Conservation (phyloP, 1,140 invertebrate species). For the Papilio helenus region DNA sequence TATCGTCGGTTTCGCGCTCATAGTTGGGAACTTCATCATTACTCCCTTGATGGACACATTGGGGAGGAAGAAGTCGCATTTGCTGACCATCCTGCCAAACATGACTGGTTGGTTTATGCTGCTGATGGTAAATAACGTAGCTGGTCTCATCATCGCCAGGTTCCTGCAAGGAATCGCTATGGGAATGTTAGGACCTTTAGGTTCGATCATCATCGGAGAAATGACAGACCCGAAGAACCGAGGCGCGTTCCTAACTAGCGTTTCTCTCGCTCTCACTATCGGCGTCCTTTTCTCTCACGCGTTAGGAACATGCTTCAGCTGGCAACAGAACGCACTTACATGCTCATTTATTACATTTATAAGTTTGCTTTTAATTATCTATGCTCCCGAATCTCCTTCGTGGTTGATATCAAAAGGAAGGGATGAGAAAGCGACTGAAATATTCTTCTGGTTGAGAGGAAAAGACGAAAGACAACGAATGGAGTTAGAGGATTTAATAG, state of each 20-base stretch:
- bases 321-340: conserved; percentile 70
- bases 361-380: conserved; percentile 67
- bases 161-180: conserved; percentile 75
- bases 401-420: conserved; percentile 74
- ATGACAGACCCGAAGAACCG: conserved; percentile 75
- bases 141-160: conserved; percentile 63
- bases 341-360: conserved; percentile 73
- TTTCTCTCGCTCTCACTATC: conserved; percentile 70
- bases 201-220: conserved; percentile 78
- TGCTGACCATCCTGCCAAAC: conserved; percentile 63
- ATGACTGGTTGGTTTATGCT: conserved; percentile 70
- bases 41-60: conserved; percentile 65
- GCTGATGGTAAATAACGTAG: conserved; percentile 63
- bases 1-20: conserved; percentile 73
- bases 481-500: conserved; percentile 72
- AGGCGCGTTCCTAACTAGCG: conserved; percentile 70
- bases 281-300: conserved; percentile 68
- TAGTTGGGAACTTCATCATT: conserved; percentile 72
- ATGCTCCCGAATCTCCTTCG: conserved; percentile 70
- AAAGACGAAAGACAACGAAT: conserved; percentile 54
- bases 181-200: conserved; percentile 74
- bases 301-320: conserved; percentile 65
- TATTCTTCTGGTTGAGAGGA: conserved; percentile 72
- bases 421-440: conserved; percentile 63
- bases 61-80: conserved; percentile 68